These are phyloP conservation scores for Ceratitis capitata DNA, from an alignment of 1,140 invertebrate genomes.

Conservation along the genomic window DNA sequence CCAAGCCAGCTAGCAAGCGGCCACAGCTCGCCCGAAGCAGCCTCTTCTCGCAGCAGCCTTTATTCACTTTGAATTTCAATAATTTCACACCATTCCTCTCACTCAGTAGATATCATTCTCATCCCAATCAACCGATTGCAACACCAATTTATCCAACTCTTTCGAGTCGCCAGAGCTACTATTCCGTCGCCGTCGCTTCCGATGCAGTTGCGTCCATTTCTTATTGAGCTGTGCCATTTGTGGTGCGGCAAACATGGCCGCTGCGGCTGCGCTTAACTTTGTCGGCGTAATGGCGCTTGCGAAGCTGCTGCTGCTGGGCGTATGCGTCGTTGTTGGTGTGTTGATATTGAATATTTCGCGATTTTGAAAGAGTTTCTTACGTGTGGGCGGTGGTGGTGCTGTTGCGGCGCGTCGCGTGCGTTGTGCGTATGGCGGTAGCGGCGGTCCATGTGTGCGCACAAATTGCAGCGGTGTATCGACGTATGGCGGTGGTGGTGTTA, in stretches of 20 bases:
- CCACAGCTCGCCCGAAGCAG: neutral
- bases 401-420: slow-evolving; percentile 24
- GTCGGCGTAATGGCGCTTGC: slow-evolving; percentile 60
- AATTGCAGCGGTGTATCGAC: slow-evolving; percentile 51
- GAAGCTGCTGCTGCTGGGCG: slow-evolving; percentile 42
- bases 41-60: neutral
- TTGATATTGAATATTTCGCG: slow-evolving; percentile 58
- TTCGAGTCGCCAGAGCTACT: slow-evolving; percentile 63
- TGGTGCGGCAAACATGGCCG: slow-evolving; percentile 56
- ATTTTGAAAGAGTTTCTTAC: slow-evolving; percentile 59
- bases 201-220: slow-evolving; percentile 60
- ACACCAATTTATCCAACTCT: slow-evolving; percentile 61
- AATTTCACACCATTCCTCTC: neutral
- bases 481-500: slow-evolving; percentile 62
- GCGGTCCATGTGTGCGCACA: neutral
- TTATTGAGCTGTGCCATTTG: slow-evolving; percentile 61
- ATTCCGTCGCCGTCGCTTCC: slow-evolving; percentile 57
- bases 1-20: neutral
- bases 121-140: slow-evolving; percentile 64
- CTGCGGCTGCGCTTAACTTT: slow-evolving; percentile 58
- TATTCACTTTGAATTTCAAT: neutral
- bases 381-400: slow-evolving; percentile 51
- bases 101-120: slow-evolving; percentile 64
- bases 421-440: neutral
- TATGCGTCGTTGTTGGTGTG: slow-evolving; percentile 36